Conservation (phyloP, 1,140 invertebrate species). For the Zaprionus vittiger region DNA sequence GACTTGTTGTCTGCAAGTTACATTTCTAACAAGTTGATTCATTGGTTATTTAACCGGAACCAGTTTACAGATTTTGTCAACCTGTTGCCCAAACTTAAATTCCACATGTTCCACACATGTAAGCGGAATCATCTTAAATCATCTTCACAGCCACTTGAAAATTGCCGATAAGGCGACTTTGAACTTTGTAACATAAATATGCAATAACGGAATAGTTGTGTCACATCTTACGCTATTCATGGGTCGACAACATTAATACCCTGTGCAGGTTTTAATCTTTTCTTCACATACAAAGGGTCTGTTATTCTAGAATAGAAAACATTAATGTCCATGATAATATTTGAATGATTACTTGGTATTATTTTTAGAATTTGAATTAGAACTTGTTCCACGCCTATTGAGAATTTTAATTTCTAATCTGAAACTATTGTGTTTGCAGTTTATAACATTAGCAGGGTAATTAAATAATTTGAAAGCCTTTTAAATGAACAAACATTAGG, state of each 20-base stretch:
- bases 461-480: background rate
- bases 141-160: background rate
- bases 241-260: background rate
- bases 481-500: background rate
- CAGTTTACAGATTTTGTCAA: slow-evolving; percentile 22
- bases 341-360: background rate
- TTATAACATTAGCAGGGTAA: background rate
- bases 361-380: background rate
- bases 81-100: slow-evolving; percentile 25
- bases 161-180: slow-evolving; percentile 38
- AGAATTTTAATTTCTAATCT: background rate
- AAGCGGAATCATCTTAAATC: slow-evolving; percentile 24
- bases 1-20: slow-evolving; percentile 1
- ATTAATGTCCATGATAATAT: background rate
- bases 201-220: slow-evolving; percentile 7
- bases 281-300: background rate
- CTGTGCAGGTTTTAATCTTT: background rate
- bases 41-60: slow-evolving; percentile 24
- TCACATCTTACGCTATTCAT: background rate
- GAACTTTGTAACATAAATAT: slow-evolving; percentile 35
- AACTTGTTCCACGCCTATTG: background rate
- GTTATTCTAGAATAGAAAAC: background rate
- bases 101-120: slow-evolving; percentile 20
- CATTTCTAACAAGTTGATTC: slow-evolving; percentile 10
- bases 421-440: background rate